Evolutionary conservation across 2,888 invertebrate species (phyloP).

Genomic region (Drosophila phalerata): DNA sequence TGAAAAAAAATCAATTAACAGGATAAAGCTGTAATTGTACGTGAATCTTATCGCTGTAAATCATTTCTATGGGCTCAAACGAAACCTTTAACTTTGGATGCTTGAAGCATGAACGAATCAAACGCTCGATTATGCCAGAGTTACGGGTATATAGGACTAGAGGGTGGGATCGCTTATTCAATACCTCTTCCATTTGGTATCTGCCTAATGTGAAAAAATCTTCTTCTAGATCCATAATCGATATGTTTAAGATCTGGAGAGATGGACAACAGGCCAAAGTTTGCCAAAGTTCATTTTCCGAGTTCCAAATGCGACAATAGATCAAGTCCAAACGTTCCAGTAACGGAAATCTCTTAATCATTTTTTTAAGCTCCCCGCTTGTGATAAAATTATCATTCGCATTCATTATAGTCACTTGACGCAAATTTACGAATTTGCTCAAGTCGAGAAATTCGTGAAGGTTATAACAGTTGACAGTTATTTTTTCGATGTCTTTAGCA

Average conservation of each 20-base stretch:
- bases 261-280: not conserved
- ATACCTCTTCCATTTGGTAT: conserved; percentile 6
- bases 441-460: not conserved
- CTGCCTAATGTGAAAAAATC: conserved; percentile 16
- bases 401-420: conserved; percentile 7
- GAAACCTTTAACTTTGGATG: conserved; percentile 21
- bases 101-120: conserved; percentile 21
- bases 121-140: not conserved
- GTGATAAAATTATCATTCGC: conserved; percentile 1
- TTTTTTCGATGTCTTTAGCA: not conserved
- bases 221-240: conserved; percentile 4
- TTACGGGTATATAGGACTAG: conserved; percentile 16
- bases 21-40: conserved; percentile 2
- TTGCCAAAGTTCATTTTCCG: conserved; percentile 35
- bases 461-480: not conserved
- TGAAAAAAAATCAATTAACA: not conserved
- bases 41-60: not conserved
- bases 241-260: conserved; percentile 25
- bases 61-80: not conserved
- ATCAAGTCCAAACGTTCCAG: conserved; percentile 32
- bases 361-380: not conserved
- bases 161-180: conserved; percentile 9
- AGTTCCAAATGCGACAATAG: not conserved
- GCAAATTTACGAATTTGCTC: not conserved
- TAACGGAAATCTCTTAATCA: conserved; percentile 8